Base-by-base conservation (phyloP, 2,888 invertebrate species). In the Onthophagus sagittarius region DNA sequence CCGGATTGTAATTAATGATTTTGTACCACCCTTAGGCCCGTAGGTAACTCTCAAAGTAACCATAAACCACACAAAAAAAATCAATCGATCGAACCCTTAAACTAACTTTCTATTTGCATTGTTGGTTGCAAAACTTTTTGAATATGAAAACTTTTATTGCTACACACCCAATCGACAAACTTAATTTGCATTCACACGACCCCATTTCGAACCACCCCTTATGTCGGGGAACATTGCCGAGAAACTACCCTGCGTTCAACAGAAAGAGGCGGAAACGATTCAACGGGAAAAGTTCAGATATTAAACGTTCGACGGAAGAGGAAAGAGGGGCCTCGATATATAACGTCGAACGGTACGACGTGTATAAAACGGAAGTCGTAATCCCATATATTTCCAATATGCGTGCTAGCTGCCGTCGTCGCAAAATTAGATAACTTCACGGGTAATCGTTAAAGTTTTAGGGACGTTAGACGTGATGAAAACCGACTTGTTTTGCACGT, bases 371-470 rank as follows among this genome's bases (percentile, higher is more conserved):
- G 72, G 75, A 75, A 75, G 71, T 74, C 63, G 72, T 75, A 75
- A 75, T 75, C 75, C 71, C 69, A 75, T 75, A 75, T 73, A 75
- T 75, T 73, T 73, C 75, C 75, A 75, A 75, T 75, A 73, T 74
- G 72, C 69, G 72, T 63, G 63, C 23, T 23, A 23, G 23, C 23
- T 23, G 71, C 71, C 65, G 71, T 63, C 69, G 74, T 70, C 72
- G 71, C 77, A 71, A 76, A 77, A 77, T 77, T 75, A 76, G 74
- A 75, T 76, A 76, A 76, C 74, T 75, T 72, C 73, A 62, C 13
- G 72, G 75, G 72, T 75, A 77, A 77, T 77, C 76, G 75, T 76
- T 76, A 76, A 78, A 77, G 75, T 75, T 73, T 69, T 71, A 70
- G 64, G 65, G 73, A 63, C 39, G 39, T 53, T 53, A 7, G 39